Conservation (phyloP, 2,113 vertebrate genomes). For the Pterocles burchelli region DNA sequence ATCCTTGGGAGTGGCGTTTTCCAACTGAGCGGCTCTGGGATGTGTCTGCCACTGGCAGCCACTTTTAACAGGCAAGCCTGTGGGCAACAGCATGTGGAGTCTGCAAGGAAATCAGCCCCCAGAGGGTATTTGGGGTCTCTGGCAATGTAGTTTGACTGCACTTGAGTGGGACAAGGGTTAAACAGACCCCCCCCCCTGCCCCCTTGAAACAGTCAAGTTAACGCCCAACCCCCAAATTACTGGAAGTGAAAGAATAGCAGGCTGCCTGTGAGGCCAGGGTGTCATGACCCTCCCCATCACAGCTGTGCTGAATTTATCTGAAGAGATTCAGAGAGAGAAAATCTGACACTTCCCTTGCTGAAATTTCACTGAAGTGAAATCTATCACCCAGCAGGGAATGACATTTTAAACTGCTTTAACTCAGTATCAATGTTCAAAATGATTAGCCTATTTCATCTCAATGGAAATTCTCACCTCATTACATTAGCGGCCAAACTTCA, state of each 20-base stretch:
- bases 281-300: not conserved
- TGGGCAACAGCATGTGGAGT: not conserved
- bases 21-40: rapidly evolving
- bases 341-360: not conserved
- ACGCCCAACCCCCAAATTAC: not conserved
- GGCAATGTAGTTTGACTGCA: not conserved
- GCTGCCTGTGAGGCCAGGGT: not conserved
- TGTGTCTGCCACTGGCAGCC: not conserved
- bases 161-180: not conserved
- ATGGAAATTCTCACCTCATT: constrained; percentile 58
- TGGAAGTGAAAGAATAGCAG: not conserved
- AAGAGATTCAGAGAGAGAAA: not conserved
- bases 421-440: constrained; percentile 46
- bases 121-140: not conserved
- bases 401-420: constrained; percentile 57
- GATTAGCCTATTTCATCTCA: constrained; percentile 55
- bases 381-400: not conserved
- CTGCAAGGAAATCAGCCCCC: not conserved
- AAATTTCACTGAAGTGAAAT: constrained; percentile 41
- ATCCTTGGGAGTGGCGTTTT: not conserved
- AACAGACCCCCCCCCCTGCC: not conserved
- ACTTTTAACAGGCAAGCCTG: not conserved
- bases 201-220: not conserved
- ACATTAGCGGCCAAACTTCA: constrained; percentile 44
- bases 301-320: not conserved